phyloP scores from a whole-genome alignment of 1,140 invertebrate genomes.

The Ostrea edulis region DNA sequence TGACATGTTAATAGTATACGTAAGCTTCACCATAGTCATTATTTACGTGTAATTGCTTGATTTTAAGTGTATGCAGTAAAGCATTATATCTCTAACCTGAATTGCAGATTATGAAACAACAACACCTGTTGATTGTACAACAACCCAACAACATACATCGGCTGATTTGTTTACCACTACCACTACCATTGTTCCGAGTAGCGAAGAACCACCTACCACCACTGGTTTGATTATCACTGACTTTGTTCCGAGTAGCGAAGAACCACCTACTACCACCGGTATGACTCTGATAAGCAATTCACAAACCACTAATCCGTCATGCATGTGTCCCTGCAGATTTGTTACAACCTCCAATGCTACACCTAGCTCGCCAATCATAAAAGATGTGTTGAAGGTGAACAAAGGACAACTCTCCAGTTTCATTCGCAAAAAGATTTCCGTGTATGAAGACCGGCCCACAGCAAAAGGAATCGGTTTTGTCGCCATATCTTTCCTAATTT shows the following conservation, averaged over 20 bases:
- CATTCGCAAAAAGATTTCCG: neutral
- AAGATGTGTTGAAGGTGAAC: neutral
- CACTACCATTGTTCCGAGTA: neutral
- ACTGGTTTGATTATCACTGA: neutral
- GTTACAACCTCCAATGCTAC: neutral
- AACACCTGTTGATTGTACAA: neutral
- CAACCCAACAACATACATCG: neutral
- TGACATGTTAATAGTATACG: no score
- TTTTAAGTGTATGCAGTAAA: neutral
- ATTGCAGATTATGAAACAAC: neutral
- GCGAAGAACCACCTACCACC: no score
- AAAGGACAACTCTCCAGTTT: neutral
- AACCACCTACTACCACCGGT: neutral
- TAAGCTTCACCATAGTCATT: neutral
- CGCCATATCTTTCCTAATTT: neutral
- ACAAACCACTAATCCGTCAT: neutral
- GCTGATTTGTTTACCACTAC: neutral
- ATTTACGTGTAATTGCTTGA: neutral
- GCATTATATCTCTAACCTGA: neutral
- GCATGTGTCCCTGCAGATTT: neutral
- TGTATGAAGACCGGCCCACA: neutral
- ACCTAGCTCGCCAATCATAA: neutral
- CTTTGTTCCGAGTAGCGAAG: no score
- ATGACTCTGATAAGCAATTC: neutral
- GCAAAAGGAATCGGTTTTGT: neutral